These are phyloP conservation scores for Syndactyla subalaris DNA, from an alignment of 2,797 vertebrate species.

Conservation along the genomic window DNA sequence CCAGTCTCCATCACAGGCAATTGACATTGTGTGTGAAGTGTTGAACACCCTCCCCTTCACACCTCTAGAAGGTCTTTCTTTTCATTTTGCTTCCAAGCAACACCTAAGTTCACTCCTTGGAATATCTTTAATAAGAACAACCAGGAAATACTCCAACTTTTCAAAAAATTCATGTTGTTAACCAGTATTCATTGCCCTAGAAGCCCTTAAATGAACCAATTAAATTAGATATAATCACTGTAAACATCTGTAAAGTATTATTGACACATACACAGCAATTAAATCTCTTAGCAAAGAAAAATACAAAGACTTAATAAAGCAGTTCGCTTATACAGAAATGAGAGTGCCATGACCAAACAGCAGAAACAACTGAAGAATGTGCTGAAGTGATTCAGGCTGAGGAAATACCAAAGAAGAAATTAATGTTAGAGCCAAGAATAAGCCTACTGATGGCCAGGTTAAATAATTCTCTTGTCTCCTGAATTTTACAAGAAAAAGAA, in stretches of 20 bases:
- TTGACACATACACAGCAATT: slow-evolving; percentile 38
- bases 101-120: not conserved
- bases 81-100: not conserved
- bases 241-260: slow-evolving; percentile 48
- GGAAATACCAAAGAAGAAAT: not conserved
- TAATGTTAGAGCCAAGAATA: not conserved
- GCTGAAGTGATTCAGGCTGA: not conserved
- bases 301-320: slow-evolving; percentile 8
- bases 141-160: not conserved
- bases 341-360: not conserved
- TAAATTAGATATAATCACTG: slow-evolving; percentile 31
- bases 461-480: not conserved
- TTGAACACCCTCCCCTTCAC: not conserved
- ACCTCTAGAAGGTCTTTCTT: not conserved
- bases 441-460: not conserved
- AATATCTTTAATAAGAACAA: not conserved
- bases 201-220: not conserved
- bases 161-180: not conserved
- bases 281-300: slow-evolving; percentile 36
- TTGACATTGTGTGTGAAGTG: not conserved
- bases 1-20: not conserved
- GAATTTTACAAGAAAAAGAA: not conserved
- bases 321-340: not conserved
- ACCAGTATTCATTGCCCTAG: not conserved
- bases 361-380: not conserved